Base-by-base conservation (phyloP, 2,797 vertebrate species). In the Enteromius mattozi region DNA sequence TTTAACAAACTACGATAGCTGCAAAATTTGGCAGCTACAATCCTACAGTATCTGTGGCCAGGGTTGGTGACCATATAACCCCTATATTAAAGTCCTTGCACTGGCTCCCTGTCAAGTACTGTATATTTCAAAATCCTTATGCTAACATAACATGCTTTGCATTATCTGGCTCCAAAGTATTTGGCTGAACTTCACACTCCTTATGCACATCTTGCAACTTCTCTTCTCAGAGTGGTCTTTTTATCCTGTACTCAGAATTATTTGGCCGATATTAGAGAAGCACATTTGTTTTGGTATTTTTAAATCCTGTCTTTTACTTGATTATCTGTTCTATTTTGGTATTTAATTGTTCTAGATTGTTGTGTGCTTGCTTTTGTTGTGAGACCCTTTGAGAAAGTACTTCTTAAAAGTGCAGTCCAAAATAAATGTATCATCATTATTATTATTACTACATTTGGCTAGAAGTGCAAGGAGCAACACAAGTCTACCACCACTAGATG, bases 401-500 rank as follows among this genome's bases (percentile, higher is more conserved):
- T 51, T 51, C 14, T 51, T 17, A 51, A 51, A 51, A 4, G 16
- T 6, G 1, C 5, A 17, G 17, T 45, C 3, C 33, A 33, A 45
- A 45, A 45, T 14, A 47, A 47, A 47, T 47, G 45, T 47, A 47
- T 47, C 4, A 47, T 14, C 3, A 47, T 14, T 47, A 47, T 16
- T 14, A 47, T 16, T 56, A 54, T n/a, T 56, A 56, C 8, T 59
- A 59, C 56, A 59, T 12, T 68, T 17, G 14, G 10, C 61, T 35
- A 80, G 45, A 16, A 13, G 2, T 54, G n/a, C 3, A 1, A 13
- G 47, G 59, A 68, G 33, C 24, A 78, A 27, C 66, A 61, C 66
- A 63, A 24, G 14, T 19, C 9, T 45, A 12, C 3, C 30, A 84
- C 81, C 85, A 84, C 85, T 84, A 88, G 87, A 86, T 88, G 87